Evolutionary conservation across 2,797 vertebrate genomes (phyloP).

Genomic region (Phrynocephalus forsythii): DNA sequence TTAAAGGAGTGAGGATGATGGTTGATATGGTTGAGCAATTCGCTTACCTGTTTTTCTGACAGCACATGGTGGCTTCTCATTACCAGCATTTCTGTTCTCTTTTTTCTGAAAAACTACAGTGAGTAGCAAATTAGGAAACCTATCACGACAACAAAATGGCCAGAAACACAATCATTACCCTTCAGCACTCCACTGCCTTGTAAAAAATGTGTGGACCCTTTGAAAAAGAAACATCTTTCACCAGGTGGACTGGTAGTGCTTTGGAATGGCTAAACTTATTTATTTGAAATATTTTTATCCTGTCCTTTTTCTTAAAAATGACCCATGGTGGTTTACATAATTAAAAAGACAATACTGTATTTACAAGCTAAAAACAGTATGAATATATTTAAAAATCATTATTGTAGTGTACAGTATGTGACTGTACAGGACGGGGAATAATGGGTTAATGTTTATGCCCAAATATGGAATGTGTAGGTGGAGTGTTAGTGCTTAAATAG

Average conservation of each 20-base stretch:
- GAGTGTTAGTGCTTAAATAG: too few species aligned
- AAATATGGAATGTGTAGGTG: too few species aligned
- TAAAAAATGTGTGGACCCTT: fast-evolving
- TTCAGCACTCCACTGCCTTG: not conserved
- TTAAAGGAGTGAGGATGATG: conserved; percentile 20
- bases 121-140: conserved; percentile 40
- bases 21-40: conserved; percentile 45
- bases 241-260: conserved; percentile 12
- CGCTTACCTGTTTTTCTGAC: conserved; percentile 71
- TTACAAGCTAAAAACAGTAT: too few species aligned
- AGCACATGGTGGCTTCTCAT: conserved; percentile 43
- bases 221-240: conserved; percentile 30
- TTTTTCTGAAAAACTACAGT: conserved; percentile 77
- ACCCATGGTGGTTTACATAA: too few species aligned
- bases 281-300: too few species aligned
- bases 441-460: too few species aligned
- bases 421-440: too few species aligned
- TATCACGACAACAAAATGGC: conserved; percentile 12
- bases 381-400: too few species aligned
- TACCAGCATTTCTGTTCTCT: conserved; percentile 52
- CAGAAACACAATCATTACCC: not conserved
- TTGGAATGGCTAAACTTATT: conserved; percentile 1
- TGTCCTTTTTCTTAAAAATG: too few species aligned
- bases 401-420: too few species aligned
- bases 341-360: too few species aligned